phyloP scores from a whole-genome alignment of 2,888 invertebrate genomes.

The Acanthoscelides obtectus region DNA sequence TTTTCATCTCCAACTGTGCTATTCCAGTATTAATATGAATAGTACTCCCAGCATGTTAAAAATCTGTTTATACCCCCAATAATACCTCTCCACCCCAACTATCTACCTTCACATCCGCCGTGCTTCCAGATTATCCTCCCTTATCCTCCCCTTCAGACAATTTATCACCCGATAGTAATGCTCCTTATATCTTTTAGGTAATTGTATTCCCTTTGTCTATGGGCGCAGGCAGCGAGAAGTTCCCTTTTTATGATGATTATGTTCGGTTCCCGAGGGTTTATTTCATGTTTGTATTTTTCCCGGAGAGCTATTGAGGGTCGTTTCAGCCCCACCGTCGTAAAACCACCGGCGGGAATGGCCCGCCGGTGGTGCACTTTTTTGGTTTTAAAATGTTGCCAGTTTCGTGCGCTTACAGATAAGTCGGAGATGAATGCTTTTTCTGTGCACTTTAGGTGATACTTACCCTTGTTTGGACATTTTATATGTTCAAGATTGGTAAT shows the following conservation, averaged over 20 bases:
- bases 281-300: neutral
- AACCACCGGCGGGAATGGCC: neutral
- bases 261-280: neutral
- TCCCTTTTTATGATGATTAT: neutral
- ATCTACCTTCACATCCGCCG: neutral
- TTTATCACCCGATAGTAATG: slow-evolving; percentile 7
- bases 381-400: neutral
- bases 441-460: no score
- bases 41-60: no score
- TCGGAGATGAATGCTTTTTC: neutral
- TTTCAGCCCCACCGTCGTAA: neutral
- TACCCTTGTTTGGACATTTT: no score
- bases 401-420: neutral
- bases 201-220: slow-evolving; percentile 8
- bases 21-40: no score
- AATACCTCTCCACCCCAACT: neutral
- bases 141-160: slow-evolving; percentile 1
- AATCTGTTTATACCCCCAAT: no score
- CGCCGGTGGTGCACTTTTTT: neutral
- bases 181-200: slow-evolving; percentile 7
- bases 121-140: neutral
- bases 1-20: no score
- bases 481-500: no score
- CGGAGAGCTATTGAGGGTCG: neutral
- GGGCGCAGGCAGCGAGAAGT: neutral